Base-by-base conservation (phyloP, 2,797 vertebrate species). In the Atherinosoma microstoma region DNA sequence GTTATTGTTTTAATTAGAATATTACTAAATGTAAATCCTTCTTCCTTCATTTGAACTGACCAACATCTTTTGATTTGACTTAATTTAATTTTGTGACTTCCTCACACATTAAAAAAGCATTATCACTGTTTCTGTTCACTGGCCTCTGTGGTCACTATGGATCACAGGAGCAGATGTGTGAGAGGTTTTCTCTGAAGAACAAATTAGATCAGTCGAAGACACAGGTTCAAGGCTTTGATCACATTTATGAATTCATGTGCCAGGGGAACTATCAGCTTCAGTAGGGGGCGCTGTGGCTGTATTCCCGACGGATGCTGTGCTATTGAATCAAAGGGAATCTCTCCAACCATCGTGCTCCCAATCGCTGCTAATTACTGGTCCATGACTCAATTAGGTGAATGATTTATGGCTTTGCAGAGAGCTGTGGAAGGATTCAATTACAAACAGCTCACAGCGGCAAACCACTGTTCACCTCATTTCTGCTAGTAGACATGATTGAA, bases 351-450 rank as follows among this genome's bases (percentile, higher is more conserved):
- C 78, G 69, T 87, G 82, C 84, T 78, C 74, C 89, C 89, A 88
- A 91, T 91, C 91, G 90, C 70, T 3, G 65, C 83, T 90, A 91
- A 93, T 94, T 89, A 91, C 89, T 89, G 76, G 84, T 85, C 84
- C 72, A 79, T 91, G 89, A 87, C 89, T 90, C 89, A 91, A 89
- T 91, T 92, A 93, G 83, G 76, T 82, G 79, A 87, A 79, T 91
- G 90, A 92, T 91, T 91, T 89, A 92, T 92, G 84, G 68, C 74
- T 84, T 92, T 87, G 78, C 66, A 88, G 86, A 90, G 81, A 78
- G 84, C 87, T 81, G 84, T 82, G 87, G 89, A 92, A 89, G 83
- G 89, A 90, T 93, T 90, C 83, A 87, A 91, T 90, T 91, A 89
- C 76, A 88, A 87, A 87, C 79, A 86, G 89, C 84, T 83, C 70